Base-by-base conservation (phyloP, 2,113 vertebrate genomes). In the Grus americana region DNA sequence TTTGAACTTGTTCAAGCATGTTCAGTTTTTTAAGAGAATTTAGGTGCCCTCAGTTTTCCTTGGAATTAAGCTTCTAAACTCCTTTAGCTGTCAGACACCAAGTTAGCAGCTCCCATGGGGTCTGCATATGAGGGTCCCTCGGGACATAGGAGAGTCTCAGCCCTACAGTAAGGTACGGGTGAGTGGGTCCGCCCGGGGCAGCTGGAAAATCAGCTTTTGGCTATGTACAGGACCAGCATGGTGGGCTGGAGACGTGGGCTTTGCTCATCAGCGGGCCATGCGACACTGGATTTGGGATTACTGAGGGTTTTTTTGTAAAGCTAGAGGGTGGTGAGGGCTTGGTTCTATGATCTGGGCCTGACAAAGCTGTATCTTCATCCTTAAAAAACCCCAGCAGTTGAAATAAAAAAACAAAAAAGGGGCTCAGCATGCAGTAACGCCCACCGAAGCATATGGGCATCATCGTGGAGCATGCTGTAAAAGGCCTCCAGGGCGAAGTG, bases 121-220 rank as follows among this genome's bases (percentile, higher is more conserved):
- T 50, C 10, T 76, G 38, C 47, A 6, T 88, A 3, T 10, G 15
- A 50, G 72, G 24, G 20, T 36, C 38, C 42, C 16, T 50, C 1
- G 1, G 27, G 46, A 66, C 24, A 21, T 0, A 21, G 26, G 15
- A 34, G 32, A 36, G 7, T 58, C 44, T 73, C 54, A 58, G n/a
- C 30, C 47, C 14, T 30, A 11, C 65, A 46, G 5, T 19, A 19
- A 52, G 15, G 1, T 58, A 1, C 0, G 3, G 4, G 6, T 68
- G 21, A 73, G 13, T 34, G 49, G 8, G 10, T 82, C 5, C 10
- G 27, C 10, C 3, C 2, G 2, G 6, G n/a, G 9, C 46, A 32
- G 23, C 16, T 72, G 62, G 32, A 59, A 79, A 70, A 49, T 10
- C 12, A 9, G 19, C 36, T 73, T 83, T 62, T 5, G 2, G 15